Percentiles rank a stretch among this genome's conserved stretches.
phyloP scores from a whole-genome alignment of 2,113 vertebrate species.

The Progne subis region DNA sequence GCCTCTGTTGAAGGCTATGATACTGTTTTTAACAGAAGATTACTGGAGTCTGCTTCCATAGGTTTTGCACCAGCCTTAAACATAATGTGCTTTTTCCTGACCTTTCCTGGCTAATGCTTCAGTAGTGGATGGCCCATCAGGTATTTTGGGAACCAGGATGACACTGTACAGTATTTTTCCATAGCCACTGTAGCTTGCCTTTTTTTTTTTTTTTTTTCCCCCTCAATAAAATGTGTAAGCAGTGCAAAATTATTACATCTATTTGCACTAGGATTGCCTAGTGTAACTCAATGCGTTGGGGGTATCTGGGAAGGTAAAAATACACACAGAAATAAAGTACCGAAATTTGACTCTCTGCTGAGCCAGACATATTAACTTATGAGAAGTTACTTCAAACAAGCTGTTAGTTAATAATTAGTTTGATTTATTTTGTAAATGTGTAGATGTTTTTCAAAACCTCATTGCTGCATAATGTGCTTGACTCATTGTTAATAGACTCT shows the following conservation, averaged over 20 bases:
- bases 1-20: background rate
- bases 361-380: background rate
- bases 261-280: background rate
- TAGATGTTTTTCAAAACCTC: slow-evolving; percentile 26
- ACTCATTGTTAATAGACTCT: background rate
- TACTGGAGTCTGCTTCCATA: background rate
- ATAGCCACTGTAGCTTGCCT: background rate
- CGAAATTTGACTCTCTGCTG: background rate
- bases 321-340: background rate
- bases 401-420: background rate
- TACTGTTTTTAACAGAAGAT: background rate
- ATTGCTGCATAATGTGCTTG: background rate
- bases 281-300: background rate
- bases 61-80: background rate
- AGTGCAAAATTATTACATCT: background rate
- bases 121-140: background rate
- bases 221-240: background rate
- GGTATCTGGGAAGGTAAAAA: slow-evolving; percentile 4
- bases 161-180: background rate
- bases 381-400: background rate
- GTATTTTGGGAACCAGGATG: background rate
- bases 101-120: background rate
- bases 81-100: background rate
- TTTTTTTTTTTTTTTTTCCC: background rate
- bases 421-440: slow-evolving; percentile 2